A percentile compares a stretch with the other conserved stretches of the same genome.
phyloP scores from a whole-genome alignment of 2,113 vertebrate species.

The Chaetodon auriga region DNA sequence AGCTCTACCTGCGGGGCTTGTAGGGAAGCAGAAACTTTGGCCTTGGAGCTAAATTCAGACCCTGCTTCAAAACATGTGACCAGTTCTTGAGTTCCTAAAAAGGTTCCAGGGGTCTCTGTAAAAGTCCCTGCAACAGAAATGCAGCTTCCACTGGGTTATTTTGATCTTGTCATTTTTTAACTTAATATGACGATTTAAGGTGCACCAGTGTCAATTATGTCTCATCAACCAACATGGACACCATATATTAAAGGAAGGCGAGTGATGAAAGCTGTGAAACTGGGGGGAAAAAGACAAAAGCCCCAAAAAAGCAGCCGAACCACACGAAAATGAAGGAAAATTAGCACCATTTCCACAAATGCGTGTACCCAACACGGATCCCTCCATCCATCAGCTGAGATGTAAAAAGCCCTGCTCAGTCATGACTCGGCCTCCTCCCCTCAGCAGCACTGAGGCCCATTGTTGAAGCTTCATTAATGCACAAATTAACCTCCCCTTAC shows the following conservation, averaged over 20 bases:
- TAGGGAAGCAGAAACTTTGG: too few species aligned
- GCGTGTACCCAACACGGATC: neutral
- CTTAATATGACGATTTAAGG: neutral
- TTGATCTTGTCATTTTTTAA: neutral
- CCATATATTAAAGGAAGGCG: neutral
- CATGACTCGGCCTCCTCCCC: slow-evolving; percentile 28
- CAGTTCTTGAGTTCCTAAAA: neutral
- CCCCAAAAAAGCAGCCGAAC: neutral
- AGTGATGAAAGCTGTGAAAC: neutral
- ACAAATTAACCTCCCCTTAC: slow-evolving; percentile 53
- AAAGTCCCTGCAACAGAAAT: too few species aligned
- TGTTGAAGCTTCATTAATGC: slow-evolving; percentile 61
- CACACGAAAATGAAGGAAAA: neutral
- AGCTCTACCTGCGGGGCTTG: too few species aligned
- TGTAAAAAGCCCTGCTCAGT: slow-evolving; percentile 22
- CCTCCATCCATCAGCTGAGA: slow-evolving; percentile 5
- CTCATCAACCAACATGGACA: neutral
- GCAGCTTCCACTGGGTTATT: neutral
- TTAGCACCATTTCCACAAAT: neutral
- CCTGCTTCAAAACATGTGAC: neutral
- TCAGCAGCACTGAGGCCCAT: slow-evolving; percentile 50
- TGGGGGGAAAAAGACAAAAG: too few species aligned
- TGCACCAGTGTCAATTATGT: neutral
- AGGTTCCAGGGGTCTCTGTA: too few species aligned
- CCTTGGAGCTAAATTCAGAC: too few species aligned